A percentile compares a stretch with the other conserved stretches of the same genome.
Conservation (phyloP, 2,888 invertebrate genomes). For the Hirtodrosophila cameraria region DNA sequence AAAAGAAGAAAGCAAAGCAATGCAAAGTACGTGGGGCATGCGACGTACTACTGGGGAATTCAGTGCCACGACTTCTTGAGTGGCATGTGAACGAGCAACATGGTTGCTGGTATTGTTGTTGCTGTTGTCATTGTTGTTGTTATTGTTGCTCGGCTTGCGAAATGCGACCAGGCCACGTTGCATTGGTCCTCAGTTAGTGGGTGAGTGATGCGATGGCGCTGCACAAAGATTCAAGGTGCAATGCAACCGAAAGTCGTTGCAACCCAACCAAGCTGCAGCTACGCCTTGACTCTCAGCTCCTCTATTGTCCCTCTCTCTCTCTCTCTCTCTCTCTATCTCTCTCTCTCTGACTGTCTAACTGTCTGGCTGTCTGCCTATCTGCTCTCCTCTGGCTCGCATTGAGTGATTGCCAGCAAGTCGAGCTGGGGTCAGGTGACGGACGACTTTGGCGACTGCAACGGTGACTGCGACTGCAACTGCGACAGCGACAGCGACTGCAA, state of each 20-base stretch:
- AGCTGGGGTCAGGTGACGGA: slow-evolving; percentile 75
- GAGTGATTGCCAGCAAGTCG: slow-evolving; percentile 71
- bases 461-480: slow-evolving; percentile 20
- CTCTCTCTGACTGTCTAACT: background rate
- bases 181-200: slow-evolving; percentile 68
- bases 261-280: slow-evolving; percentile 24
- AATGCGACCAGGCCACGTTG: slow-evolving; percentile 66
- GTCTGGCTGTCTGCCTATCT: slow-evolving; percentile 18
- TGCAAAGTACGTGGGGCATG: slow-evolving; percentile 65
- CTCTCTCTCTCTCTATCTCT: background rate
- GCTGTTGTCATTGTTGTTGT: slow-evolving; percentile 10
- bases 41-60: slow-evolving; percentile 55
- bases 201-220: slow-evolving; percentile 72
- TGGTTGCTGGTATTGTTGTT: slow-evolving; percentile 32
- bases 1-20: no score
- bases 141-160: slow-evolving; percentile 56
- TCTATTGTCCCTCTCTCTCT: slow-evolving; percentile 6
- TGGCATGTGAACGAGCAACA: slow-evolving; percentile 73
- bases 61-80: slow-evolving; percentile 76
- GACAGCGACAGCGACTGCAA: slow-evolving; percentile 26
- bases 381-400: slow-evolving; percentile 35
- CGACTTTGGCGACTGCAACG: slow-evolving; percentile 45
- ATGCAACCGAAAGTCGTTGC: slow-evolving; percentile 66
- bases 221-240: slow-evolving; percentile 70
- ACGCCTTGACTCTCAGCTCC: slow-evolving; percentile 47